phyloP scores from a whole-genome alignment of 2,113 vertebrate species.

The Eonycteris spelaea region DNA sequence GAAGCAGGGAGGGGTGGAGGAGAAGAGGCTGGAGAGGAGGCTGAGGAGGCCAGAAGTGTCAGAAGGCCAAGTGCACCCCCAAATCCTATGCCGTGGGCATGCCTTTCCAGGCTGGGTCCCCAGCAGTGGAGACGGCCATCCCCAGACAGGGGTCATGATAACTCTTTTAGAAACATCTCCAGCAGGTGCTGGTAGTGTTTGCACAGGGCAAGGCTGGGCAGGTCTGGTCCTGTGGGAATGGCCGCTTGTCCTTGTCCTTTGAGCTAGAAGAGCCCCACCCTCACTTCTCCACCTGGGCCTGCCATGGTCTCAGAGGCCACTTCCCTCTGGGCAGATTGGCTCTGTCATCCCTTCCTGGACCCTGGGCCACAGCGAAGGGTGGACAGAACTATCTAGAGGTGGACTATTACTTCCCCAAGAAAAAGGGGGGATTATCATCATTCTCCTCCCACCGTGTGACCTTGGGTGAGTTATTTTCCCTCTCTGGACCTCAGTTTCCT shows the following conservation, averaged over 20 bases:
- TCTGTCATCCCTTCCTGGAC: neutral
- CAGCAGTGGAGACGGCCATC: neutral
- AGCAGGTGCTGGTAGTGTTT: neutral
- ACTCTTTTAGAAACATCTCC: neutral
- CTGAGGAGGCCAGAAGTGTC: too few relatives aligned
- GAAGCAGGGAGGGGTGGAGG: neutral
- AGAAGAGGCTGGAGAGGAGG: neutral
- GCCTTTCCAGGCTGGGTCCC: neutral
- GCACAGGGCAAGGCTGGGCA: neutral
- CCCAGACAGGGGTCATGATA: neutral
- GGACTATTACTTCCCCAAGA: neutral
- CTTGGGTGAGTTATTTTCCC: neutral
- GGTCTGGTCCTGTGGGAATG: neutral
- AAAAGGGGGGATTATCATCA: neutral
- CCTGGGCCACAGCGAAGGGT: neutral
- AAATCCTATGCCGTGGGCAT: accelerated
- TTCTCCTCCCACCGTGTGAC: neutral
- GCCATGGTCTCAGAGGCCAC: neutral
- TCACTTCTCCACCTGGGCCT: neutral
- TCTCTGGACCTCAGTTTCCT: neutral
- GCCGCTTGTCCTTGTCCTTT: neutral
- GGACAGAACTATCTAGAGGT: neutral
- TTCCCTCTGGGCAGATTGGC: neutral
- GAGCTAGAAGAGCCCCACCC: neutral
- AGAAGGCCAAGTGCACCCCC: neutral